These are phyloP conservation scores for Meriones psammophilus DNA, from an alignment of 2,797 vertebrate species.

Conservation along the genomic window DNA sequence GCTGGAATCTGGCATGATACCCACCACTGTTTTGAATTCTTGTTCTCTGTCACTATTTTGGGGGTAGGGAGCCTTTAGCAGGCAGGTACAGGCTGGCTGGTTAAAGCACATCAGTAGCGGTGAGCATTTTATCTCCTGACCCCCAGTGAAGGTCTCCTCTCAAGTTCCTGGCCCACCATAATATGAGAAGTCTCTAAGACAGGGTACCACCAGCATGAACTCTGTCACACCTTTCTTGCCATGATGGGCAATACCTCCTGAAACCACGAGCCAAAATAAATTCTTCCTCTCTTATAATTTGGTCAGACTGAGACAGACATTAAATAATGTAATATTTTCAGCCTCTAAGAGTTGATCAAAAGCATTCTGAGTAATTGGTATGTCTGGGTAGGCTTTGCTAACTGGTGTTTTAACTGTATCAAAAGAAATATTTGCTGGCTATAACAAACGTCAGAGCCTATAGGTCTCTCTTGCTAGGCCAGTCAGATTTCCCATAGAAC, in stretches of 20 bases:
- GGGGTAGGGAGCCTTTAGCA: neutral
- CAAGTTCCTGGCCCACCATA: neutral
- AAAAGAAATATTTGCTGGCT: conserved; percentile 21
- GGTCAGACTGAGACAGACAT: neutral
- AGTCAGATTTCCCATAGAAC: neutral
- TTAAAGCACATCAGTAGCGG: neutral
- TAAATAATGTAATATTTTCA: neutral
- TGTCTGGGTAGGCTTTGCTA: neutral
- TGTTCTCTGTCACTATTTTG: neutral
- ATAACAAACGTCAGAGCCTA: neutral
- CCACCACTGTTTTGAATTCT: neutral
- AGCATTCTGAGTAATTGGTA: neutral
- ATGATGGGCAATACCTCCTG: neutral
- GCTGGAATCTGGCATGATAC: neutral
- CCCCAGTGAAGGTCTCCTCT: neutral
- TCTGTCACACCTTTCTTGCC: neutral
- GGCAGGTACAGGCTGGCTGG: no score
- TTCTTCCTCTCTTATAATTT: neutral
- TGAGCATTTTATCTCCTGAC: no score
- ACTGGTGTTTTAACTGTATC: neutral
- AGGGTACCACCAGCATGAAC: neutral
- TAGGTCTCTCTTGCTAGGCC: neutral
- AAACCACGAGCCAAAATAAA: neutral
- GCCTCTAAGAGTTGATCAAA: conserved; percentile 5
- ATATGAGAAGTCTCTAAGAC: neutral